Conservation (phyloP, 2,113 vertebrate genomes). For the Phoxinus phoxinus region DNA sequence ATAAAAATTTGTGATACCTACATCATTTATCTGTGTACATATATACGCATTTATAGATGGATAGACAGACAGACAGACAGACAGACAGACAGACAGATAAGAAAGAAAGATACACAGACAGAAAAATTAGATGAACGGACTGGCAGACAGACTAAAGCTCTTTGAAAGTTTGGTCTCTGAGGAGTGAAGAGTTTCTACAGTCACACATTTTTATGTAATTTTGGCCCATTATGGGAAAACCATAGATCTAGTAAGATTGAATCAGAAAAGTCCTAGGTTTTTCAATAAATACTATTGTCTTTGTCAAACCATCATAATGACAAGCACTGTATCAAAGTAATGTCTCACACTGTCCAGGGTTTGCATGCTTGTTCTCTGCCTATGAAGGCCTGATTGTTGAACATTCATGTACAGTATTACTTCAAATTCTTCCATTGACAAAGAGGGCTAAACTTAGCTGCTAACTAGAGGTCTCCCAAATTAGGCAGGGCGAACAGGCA, state of each 20-base stretch:
- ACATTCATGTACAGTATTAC: constrained; percentile 39
- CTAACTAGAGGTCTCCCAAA: constrained; percentile 58
- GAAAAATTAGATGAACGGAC: no score
- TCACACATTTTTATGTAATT: no score
- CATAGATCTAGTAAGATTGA: background rate
- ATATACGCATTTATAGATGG: background rate
- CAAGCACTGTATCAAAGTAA: background rate
- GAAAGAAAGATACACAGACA: no score
- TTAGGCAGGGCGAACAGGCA: constrained; percentile 50
- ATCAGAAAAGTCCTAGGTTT: background rate
- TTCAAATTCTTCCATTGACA: constrained; percentile 57
- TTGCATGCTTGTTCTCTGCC: background rate
- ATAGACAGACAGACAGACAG: no score
- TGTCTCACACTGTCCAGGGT: background rate
- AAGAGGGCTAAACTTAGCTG: constrained; percentile 60
- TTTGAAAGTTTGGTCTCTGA: no score
- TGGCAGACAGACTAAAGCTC: no score
- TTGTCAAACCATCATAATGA: background rate
- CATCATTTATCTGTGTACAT: background rate
- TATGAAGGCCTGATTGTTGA: constrained; percentile 38
- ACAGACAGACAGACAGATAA: no score
- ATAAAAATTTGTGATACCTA: background rate
- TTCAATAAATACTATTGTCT: background rate
- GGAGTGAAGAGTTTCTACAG: no score
- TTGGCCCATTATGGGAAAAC: background rate